These are phyloP conservation scores for Nephrocerus scutellatus DNA, from an alignment of 2,888 invertebrate species.

Conservation along the genomic window DNA sequence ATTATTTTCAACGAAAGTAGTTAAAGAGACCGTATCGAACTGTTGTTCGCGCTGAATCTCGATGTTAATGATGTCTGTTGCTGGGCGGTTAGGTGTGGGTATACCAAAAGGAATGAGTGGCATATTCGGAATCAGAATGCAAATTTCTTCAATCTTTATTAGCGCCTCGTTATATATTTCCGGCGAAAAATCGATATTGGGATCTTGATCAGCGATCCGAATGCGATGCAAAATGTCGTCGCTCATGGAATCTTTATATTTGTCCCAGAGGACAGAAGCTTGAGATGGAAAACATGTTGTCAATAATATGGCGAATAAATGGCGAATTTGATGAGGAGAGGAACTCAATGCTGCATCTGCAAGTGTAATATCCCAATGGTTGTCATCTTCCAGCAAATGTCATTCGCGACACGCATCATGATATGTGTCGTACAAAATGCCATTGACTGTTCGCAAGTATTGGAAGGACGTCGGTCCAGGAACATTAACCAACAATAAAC, in stretches of 20 bases:
- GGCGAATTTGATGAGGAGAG: slow-evolving; percentile 14
- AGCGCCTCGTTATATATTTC: slow-evolving; percentile 8
- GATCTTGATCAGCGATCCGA: not conserved
- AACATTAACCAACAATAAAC: too few species aligned
- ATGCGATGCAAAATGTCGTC: slow-evolving; percentile 9
- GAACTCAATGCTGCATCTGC: slow-evolving; percentile 14
- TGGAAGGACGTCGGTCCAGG: slow-evolving; percentile 15
- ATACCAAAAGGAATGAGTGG: slow-evolving; percentile 8
- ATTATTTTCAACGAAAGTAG: slow-evolving; percentile 8
- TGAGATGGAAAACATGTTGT: slow-evolving; percentile 11
- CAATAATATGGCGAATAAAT: slow-evolving; percentile 19
- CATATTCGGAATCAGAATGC: slow-evolving; percentile 1
- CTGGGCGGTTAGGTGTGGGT: slow-evolving; percentile 7
- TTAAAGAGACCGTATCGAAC: too few species aligned
- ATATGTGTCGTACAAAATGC: slow-evolving; percentile 25
- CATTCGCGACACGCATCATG: slow-evolving; percentile 3
- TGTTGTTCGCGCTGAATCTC: too few species aligned
- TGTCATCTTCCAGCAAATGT: slow-evolving; percentile 2
- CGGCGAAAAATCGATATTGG: slow-evolving; percentile 1
- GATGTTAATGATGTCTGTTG: too few species aligned
- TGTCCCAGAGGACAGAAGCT: slow-evolving; percentile 8
- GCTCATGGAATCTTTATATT: slow-evolving; percentile 9
- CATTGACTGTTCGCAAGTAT: slow-evolving; percentile 33
- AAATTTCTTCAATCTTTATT: not conserved
- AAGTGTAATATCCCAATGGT: slow-evolving; percentile 18